These are phyloP conservation scores for Macrosteles quadrilineatus DNA, from an alignment of 1,140 invertebrate species.

Conservation along the genomic window DNA sequence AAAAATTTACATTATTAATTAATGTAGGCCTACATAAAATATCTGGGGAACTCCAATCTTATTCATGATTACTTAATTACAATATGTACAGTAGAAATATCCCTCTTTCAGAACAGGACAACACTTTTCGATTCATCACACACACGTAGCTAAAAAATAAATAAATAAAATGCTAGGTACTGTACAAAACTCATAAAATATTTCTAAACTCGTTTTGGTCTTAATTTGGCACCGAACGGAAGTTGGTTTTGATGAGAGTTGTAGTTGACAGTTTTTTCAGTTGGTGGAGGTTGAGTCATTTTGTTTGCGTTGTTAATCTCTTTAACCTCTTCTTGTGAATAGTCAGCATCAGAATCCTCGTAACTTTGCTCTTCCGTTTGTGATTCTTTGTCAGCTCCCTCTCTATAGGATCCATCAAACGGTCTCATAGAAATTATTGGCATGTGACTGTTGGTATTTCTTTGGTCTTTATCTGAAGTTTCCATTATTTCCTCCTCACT, in stretches of 20 bases:
- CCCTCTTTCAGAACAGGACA: too few relatives aligned
- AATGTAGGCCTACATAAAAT: too few relatives aligned
- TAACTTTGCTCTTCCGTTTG: neutral
- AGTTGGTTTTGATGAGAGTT: neutral
- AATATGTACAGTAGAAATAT: too few relatives aligned
- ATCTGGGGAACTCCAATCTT: too few relatives aligned
- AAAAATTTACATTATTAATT: too few relatives aligned
- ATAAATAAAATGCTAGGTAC: slow-evolving; percentile 5
- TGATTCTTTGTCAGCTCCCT: neutral
- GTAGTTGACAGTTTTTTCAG: neutral
- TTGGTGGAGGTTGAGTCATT: neutral
- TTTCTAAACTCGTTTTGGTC: slow-evolving; percentile 21
- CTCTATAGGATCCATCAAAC: neutral
- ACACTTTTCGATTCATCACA: too few relatives aligned
- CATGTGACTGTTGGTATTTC: neutral
- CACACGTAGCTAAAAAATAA: too few relatives aligned
- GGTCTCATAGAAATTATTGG: neutral
- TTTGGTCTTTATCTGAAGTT: neutral
- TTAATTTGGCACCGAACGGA: slow-evolving; percentile 24
- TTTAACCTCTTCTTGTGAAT: slow-evolving; percentile 14
- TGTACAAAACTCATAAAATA: neutral
- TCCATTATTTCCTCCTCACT: slow-evolving; percentile 13
- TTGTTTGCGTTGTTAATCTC: neutral
- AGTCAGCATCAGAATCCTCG: slow-evolving; percentile 26
- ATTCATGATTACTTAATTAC: too few relatives aligned